Percentiles rank a stretch among this genome's conserved stretches.
These are phyloP conservation scores for Vireo altiloquus DNA, from an alignment of 2,113 vertebrate genomes.

Conservation along the genomic window DNA sequence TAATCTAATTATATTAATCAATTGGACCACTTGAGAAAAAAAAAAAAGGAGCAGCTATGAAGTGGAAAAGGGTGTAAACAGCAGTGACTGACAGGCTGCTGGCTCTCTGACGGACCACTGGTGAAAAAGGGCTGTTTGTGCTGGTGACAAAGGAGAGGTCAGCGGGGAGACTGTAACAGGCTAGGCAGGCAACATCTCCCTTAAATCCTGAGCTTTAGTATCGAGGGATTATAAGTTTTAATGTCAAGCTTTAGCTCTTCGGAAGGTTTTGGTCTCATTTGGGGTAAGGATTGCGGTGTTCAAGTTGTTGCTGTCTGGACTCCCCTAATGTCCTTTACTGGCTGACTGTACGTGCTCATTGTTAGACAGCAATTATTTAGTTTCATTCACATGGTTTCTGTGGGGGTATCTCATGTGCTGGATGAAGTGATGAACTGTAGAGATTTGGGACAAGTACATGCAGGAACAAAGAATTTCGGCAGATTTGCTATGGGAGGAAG, in stretches of 20 bases:
- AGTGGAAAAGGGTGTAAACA: neutral
- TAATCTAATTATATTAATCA: constrained; percentile 47
- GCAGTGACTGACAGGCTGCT: neutral
- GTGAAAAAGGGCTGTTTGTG: neutral
- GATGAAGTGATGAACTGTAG: neutral
- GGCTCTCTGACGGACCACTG: neutral
- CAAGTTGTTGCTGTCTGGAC: neutral
- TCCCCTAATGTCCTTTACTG: neutral
- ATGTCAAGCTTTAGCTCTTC: neutral
- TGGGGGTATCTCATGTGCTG: neutral
- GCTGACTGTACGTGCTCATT: neutral
- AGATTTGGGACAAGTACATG: neutral
- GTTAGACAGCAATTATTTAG: neutral
- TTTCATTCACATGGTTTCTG: neutral
- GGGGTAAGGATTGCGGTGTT: neutral
- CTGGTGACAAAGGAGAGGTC: constrained; percentile 12
- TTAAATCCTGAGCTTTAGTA: neutral
- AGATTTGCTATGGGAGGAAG: neutral
- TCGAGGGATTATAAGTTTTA: neutral
- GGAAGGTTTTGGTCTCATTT: neutral
- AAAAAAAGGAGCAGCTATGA: neutral
- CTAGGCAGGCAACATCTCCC: neutral
- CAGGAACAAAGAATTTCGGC: neutral
- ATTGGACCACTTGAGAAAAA: neutral
- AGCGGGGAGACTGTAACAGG: neutral